Base-by-base conservation (phyloP, 2,797 vertebrate species). In the Hoplostethus mediterraneus region DNA sequence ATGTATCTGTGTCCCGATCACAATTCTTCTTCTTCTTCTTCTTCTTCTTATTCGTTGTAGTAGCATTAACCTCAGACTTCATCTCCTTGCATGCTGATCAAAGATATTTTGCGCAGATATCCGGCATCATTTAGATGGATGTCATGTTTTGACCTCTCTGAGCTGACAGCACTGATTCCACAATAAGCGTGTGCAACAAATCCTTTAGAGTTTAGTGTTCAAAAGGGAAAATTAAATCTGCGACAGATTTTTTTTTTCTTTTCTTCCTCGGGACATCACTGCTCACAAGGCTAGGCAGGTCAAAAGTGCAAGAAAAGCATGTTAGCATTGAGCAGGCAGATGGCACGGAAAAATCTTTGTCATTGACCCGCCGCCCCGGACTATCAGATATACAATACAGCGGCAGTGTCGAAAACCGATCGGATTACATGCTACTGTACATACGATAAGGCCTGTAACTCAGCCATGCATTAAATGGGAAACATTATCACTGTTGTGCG, bases 271-370 rank as follows among this genome's bases (percentile, higher is more conserved):
- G 71, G 84, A 84, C 75, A 44, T 13, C 9, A 8, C 55, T 62
- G 70, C 85, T 92, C 71, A 66, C 88, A 87, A 73, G 62, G 58
- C 75, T 2, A 3, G 65, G 55, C 76, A 81, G 83, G 48, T 80
- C 90, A 83, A 87, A 92, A 92, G 71, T 84, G 90, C 92, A 90
- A 89, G 72, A 81, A 92, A 93, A 95, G 82, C 79, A 82, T 92
- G 86, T 93, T 93, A 93, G 75, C 90, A 92, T 90, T 85, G 90
- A 95, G 83, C 84, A 70, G 88, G 67, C 69, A 93, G 90, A 93
- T 76, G 81, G 84, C 52, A 30, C 33, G 62, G 60, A 63, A 63
- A 89, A 93, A 85, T 90, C 83, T 25, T 94, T 90, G 87, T 82
- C 47, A 79, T 73, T 91, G 93, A 94, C 89, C 77, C 83, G 88